Base-by-base conservation (phyloP, 2,888 invertebrate species). In the Euplexia lucipara region DNA sequence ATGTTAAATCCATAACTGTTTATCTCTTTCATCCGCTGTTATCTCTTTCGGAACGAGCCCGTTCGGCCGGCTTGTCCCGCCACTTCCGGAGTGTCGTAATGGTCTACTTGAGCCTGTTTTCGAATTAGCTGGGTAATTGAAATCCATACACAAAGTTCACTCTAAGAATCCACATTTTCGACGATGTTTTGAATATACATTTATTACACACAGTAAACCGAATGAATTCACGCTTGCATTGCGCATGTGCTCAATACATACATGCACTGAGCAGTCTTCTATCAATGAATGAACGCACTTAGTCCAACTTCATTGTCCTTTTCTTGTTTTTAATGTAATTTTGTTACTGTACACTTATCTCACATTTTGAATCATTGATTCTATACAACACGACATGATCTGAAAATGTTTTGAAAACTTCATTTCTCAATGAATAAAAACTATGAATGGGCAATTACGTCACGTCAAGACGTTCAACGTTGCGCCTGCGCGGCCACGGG, bases 1-100 rank as follows among this genome's bases (percentile, higher is more conserved):
- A 98, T 98, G 97, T 97, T 98, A 97, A 96, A 97, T 97, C 97
- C 97, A 97, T 97, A 96, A 97, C 97, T 96, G 94, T 95, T 95
- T 95, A 95, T 95, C 95, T 95, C 95, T 95, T 95, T 95, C 95
- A 95, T 95, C 94, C 95, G 95, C 92, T 93, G 94, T 94, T 95
- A 95, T 94, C 95, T 95, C 94, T 94, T 92, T 94, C 95, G 94
- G 94, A 93, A 92, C 95, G 94, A 93, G 92, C 93, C 92, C 91
- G 93, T 88, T 92, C 92, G 93, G 91, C 93, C 92, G 92, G 92
- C 93, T 92, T 90, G 91, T 92, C 91, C 94, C 93, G 92, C 94
- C 93, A 94, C 94, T 95, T 95, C 95, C 95, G 95, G 95, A 95
- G 94, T 95, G 92, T 95, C 95, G 95, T 94, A 95, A 95, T 94